Evolutionary conservation across 1,140 invertebrate genomes (phyloP).

Genomic region (Conopomorpha cramerella): DNA sequence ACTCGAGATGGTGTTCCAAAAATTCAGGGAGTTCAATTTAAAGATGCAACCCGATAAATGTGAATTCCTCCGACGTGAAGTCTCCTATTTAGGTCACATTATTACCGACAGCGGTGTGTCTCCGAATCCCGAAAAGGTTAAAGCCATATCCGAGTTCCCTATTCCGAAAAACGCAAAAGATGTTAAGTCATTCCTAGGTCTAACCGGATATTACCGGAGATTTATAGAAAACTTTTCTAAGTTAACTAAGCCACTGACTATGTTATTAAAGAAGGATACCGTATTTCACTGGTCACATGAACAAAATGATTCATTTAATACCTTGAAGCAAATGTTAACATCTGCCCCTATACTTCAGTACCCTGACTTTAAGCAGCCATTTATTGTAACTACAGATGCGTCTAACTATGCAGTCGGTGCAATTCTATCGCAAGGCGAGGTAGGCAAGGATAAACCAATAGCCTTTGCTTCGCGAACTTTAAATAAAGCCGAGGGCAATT

Average conservation of each 20-base stretch:
- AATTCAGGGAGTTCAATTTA: not conserved
- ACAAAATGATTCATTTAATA: slow-evolving; percentile 29
- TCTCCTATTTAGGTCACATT: slow-evolving; percentile 38
- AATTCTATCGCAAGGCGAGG: slow-evolving; percentile 22
- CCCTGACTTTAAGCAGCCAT: slow-evolving; percentile 26
- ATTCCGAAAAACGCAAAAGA: slow-evolving; percentile 27
- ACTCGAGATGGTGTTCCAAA: not conserved
- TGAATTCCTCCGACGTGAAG: not conserved
- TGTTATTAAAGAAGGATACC: slow-evolving; percentile 15
- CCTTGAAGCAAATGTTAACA: slow-evolving; percentile 28
- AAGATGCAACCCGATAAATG: not conserved
- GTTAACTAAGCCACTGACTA: slow-evolving; percentile 19
- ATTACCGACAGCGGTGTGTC: slow-evolving; percentile 18
- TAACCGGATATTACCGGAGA: slow-evolving; percentile 25
- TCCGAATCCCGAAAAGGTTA: not conserved
- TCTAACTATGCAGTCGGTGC: slow-evolving; percentile 24
- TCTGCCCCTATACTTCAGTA: slow-evolving; percentile 36
- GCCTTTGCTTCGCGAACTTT: slow-evolving; percentile 23
- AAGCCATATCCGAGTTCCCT: slow-evolving; percentile 18
- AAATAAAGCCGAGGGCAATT: slow-evolving; percentile 14
- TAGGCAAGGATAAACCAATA: slow-evolving; percentile 21
- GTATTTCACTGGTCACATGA: slow-evolving; percentile 12
- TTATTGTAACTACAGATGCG: slow-evolving; percentile 40
- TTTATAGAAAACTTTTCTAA: slow-evolving; percentile 21
- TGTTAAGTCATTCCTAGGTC: slow-evolving; percentile 42